Evolutionary conservation across 2,113 vertebrate genomes (phyloP).

Genomic region (Oryzias melastigma): DNA sequence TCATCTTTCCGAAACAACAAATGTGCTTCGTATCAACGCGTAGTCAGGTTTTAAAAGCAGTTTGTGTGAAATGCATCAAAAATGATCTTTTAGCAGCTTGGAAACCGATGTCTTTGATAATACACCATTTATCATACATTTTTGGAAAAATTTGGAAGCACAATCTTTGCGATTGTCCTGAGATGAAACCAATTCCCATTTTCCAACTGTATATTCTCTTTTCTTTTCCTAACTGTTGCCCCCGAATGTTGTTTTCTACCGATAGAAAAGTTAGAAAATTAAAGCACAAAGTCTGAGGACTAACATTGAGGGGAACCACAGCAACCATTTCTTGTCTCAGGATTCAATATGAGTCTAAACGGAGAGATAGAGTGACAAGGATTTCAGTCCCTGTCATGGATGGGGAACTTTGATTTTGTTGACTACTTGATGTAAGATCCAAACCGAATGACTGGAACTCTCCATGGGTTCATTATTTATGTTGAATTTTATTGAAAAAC

Average conservation of each 20-base stretch:
- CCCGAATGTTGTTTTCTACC: conserved; percentile 80
- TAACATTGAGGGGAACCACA: conserved; percentile 84
- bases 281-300: conserved; percentile 97
- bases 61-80: conserved; percentile 86
- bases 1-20: conserved; percentile 40
- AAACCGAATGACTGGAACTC: conserved; percentile 59
- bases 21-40: conserved; percentile 52
- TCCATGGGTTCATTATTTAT: conserved; percentile 56
- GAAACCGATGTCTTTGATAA: conserved; percentile 39
- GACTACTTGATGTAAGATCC: conserved; percentile 39
- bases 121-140: conserved; percentile 25
- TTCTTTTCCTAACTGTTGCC: conserved; percentile 75
- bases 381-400: conserved; percentile 38
- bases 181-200: conserved; percentile 79
- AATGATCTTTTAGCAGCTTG: conserved; percentile 49
- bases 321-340: conserved; percentile 90
- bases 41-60: conserved; percentile 70
- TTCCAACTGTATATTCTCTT: conserved; percentile 87
- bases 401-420: conserved; percentile 39
- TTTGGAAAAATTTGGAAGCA: conserved; percentile 49
- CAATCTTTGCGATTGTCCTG: conserved; percentile 83
- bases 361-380: conserved; percentile 45
- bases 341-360: conserved; percentile 80
- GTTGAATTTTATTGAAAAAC: conserved; percentile 62
- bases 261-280: conserved; percentile 74